phyloP scores from a whole-genome alignment of 2,113 vertebrate species.

The Tragelaphus strepsiceros region DNA sequence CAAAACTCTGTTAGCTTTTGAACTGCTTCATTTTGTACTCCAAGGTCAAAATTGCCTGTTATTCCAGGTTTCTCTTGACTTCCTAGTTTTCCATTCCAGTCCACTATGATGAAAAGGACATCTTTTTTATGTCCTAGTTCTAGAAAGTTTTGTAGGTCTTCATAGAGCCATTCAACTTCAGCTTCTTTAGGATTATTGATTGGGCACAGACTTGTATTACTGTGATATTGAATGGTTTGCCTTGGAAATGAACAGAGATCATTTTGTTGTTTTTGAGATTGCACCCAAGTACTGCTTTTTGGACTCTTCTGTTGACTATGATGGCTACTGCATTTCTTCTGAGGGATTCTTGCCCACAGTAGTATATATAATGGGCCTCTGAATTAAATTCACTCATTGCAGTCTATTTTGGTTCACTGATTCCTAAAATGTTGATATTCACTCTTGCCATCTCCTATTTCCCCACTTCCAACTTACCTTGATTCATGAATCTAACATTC shows the following conservation, averaged over 20 bases:
- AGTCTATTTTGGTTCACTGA: neutral
- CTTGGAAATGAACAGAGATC: neutral
- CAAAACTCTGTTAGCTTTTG: neutral
- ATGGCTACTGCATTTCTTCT: neutral
- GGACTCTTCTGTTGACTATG: neutral
- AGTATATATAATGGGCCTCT: neutral
- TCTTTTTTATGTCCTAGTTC: neutral
- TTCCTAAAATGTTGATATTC: neutral
- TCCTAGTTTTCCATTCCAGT: neutral
- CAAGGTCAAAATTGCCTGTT: neutral
- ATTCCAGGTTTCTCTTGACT: neutral
- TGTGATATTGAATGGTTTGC: neutral
- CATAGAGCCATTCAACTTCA: neutral
- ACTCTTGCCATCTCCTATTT: neutral
- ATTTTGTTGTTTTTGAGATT: neutral
- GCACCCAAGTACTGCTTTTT: neutral
- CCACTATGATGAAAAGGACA: neutral
- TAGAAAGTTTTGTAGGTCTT: neutral
- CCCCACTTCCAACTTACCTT: neutral
- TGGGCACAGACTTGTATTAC: neutral
- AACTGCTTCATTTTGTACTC: neutral
- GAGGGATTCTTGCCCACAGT: neutral
- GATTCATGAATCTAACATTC: neutral
- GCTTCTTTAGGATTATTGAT: neutral
- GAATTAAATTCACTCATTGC: neutral